Evolutionary conservation across 2,797 vertebrate species (phyloP).

Genomic region (Semotilus atromaculatus): DNA sequence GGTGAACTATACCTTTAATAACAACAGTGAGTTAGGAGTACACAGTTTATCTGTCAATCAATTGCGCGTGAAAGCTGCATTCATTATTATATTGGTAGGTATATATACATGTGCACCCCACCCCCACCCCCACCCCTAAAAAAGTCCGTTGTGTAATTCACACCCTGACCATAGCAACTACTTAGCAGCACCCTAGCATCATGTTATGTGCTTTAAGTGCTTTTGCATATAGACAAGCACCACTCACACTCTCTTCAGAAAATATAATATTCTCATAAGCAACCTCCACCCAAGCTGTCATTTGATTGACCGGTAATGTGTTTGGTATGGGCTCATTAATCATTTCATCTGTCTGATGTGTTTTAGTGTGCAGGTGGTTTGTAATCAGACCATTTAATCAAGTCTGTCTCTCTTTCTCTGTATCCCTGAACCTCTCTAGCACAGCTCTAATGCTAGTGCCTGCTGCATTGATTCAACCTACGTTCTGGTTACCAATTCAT

Average conservation of each 20-base stretch:
- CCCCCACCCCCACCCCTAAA: too few relatives aligned
- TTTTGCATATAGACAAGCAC: too few relatives aligned
- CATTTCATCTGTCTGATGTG: slow-evolving; percentile 33
- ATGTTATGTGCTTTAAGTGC: too few relatives aligned
- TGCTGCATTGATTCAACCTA: slow-evolving; percentile 55
- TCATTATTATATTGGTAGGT: too few relatives aligned
- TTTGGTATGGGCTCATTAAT: slow-evolving; percentile 40
- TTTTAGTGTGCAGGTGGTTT: slow-evolving; percentile 23
- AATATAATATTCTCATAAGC: slow-evolving; percentile 16
- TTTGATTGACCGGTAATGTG: slow-evolving; percentile 36
- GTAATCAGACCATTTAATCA: slow-evolving; percentile 43
- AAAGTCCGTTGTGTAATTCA: too few relatives aligned
- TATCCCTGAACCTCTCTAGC: not conserved
- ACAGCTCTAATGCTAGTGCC: slow-evolving; percentile 46
- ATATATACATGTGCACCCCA: too few relatives aligned
- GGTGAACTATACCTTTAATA: too few relatives aligned
- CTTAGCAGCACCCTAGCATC: not conserved
- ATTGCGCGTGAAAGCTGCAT: too few relatives aligned
- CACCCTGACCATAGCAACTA: not conserved
- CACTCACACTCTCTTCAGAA: not conserved
- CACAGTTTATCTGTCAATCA: too few relatives aligned
- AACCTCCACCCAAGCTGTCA: not conserved
- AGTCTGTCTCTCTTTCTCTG: slow-evolving; percentile 8
- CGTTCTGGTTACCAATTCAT: slow-evolving; percentile 62
- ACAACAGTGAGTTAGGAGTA: too few relatives aligned